These are phyloP conservation scores for Pyrgus malvae DNA, from an alignment of 2,888 invertebrate species.

Conservation along the genomic window DNA sequence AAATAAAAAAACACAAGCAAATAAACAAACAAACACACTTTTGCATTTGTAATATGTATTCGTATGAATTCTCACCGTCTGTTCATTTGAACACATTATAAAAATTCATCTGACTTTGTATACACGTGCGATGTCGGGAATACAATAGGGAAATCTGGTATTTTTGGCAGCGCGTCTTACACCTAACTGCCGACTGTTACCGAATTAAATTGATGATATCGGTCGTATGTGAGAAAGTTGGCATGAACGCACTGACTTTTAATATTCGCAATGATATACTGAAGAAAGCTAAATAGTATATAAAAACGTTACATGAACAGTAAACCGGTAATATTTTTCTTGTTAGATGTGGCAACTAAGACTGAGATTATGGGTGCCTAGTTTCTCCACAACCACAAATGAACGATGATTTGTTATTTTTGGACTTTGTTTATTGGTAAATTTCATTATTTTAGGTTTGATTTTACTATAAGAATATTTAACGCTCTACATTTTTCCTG, in stretches of 20 bases:
- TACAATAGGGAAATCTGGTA: constrained; percentile 6
- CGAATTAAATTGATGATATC: constrained; percentile 30
- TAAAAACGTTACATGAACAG: not conserved
- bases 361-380: no score
- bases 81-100: not conserved
- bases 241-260: constrained; percentile 27
- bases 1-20: no score
- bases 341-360: no score
- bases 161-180: constrained; percentile 3
- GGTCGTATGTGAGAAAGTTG: constrained; percentile 30
- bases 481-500: no score
- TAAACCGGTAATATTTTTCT: no score
- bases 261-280: no score
- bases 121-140: not conserved
- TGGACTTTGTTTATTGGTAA: no score
- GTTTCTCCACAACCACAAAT: no score
- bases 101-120: not conserved
- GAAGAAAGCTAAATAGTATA: not conserved
- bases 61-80: not conserved
- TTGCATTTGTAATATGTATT: not conserved
- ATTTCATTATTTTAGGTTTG: no score
- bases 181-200: constrained; percentile 6
- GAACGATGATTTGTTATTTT: no score
- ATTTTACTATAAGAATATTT: no score
- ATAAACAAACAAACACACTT: no score